Evolutionary conservation across 2,888 invertebrate species (phyloP).

Genomic region (Luperina testacea): DNA sequence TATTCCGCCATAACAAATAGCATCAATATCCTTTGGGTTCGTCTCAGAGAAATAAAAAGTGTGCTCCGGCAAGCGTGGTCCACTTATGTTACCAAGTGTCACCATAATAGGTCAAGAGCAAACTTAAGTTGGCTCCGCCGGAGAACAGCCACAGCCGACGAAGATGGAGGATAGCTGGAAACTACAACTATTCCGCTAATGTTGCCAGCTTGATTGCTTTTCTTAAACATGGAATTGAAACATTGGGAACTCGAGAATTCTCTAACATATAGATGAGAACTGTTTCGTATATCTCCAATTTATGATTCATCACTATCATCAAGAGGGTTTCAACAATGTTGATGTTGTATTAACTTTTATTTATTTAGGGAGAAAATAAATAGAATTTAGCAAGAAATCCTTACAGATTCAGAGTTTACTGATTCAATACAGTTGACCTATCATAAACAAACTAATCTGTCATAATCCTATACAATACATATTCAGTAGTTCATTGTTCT

Average conservation of each 20-base stretch:
- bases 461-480: conserved; percentile 30
- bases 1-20: conserved; percentile 33
- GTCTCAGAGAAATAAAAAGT: conserved; percentile 50
- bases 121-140: conserved; percentile 37
- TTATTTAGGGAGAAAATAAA: background rate
- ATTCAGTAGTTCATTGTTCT: conserved; percentile 30
- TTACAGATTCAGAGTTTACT: background rate
- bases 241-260: background rate
- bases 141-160: conserved; percentile 28
- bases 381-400: background rate
- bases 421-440: conserved; percentile 16
- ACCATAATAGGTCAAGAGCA: conserved; percentile 60
- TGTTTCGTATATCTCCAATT: conserved; percentile 9
- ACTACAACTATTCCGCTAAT: conserved; percentile 41
- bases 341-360: background rate
- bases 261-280: conserved; percentile 12
- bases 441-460: conserved; percentile 29
- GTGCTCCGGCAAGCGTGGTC: conserved; percentile 46
- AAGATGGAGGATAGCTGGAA: conserved; percentile 18
- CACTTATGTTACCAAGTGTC: conserved; percentile 58
- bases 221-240: conserved; percentile 33
- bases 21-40: conserved; percentile 50
- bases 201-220: conserved; percentile 32
- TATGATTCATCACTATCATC: conserved; percentile 23
- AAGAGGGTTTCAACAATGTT: conserved; percentile 10